Conservation (phyloP, 1,140 invertebrate species). For the Drosophila biarmipes region DNA sequence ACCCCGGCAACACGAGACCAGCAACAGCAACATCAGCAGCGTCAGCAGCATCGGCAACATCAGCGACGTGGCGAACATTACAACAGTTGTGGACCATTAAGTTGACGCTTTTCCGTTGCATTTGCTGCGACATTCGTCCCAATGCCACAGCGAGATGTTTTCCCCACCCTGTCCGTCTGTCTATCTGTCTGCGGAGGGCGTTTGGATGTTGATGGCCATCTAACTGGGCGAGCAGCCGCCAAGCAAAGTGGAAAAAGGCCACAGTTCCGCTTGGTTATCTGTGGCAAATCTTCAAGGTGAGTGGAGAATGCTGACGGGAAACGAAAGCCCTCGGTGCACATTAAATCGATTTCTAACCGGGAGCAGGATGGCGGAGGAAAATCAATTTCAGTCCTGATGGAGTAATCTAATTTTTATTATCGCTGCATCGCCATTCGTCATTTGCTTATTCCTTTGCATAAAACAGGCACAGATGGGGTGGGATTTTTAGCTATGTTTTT, state of each 20-base stretch:
- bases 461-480: background rate
- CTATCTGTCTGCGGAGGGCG: slow-evolving; percentile 18
- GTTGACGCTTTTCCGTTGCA: slow-evolving; percentile 60
- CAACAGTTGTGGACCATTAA: slow-evolving; percentile 53
- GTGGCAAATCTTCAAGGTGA: slow-evolving; percentile 22
- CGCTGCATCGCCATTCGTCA: slow-evolving; percentile 40
- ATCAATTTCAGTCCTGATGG: slow-evolving; percentile 27
- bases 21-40: slow-evolving; percentile 21
- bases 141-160: slow-evolving; percentile 2
- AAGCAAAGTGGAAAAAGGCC: slow-evolving; percentile 47
- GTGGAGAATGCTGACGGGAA: background rate
- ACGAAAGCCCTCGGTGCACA: slow-evolving; percentile 6
- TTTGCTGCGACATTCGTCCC: slow-evolving; percentile 38
- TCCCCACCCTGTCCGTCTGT: background rate
- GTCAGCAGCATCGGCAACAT: slow-evolving; percentile 11
- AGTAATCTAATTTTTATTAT: slow-evolving; percentile 52
- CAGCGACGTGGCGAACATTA: slow-evolving; percentile 32
- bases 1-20: slow-evolving; percentile 23
- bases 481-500: background rate
- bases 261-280: slow-evolving; percentile 40
- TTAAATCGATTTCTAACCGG: slow-evolving; percentile 23
- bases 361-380: slow-evolving; percentile 5
- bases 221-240: slow-evolving; percentile 31
- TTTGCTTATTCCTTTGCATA: slow-evolving; percentile 18
- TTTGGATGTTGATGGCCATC: slow-evolving; percentile 39